Evolutionary conservation across 2,113 vertebrate genomes (phyloP).

Genomic region (Eclectus roratus): DNA sequence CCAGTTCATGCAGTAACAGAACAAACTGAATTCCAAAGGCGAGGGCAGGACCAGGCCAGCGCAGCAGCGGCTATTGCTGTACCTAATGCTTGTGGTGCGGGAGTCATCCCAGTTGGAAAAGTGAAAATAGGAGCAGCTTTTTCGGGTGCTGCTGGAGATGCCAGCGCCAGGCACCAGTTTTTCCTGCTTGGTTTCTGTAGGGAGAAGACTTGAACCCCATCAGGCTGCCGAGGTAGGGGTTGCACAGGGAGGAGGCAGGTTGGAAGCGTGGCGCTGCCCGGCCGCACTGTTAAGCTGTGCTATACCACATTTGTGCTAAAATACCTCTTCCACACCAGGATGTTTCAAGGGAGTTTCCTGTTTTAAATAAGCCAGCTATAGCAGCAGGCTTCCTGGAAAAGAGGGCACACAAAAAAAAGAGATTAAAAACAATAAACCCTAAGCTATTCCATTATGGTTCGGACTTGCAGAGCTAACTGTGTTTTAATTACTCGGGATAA

Average conservation of each 20-base stretch:
- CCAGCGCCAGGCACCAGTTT: background rate
- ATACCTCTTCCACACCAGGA: background rate
- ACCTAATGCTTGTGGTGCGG: background rate
- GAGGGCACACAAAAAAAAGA: background rate
- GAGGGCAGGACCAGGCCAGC: accelerated
- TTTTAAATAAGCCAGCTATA: background rate
- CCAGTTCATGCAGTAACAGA: background rate
- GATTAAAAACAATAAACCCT: slow-evolving; percentile 19
- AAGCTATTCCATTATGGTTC: slow-evolving; percentile 26
- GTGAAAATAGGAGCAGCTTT: background rate
- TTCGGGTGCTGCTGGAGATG: background rate
- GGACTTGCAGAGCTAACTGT: slow-evolving; percentile 38
- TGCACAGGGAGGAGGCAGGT: background rate
- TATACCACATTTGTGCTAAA: background rate
- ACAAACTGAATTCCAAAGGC: background rate
- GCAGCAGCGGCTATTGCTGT: background rate
- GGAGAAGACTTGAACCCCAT: background rate
- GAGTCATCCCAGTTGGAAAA: background rate
- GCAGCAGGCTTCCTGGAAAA: background rate
- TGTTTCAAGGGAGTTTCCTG: background rate
- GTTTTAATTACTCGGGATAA: slow-evolving; percentile 58
- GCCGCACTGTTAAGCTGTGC: background rate
- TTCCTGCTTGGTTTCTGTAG: background rate
- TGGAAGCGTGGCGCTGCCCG: background rate
- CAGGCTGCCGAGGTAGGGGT: background rate